Evolutionary conservation across 1,140 invertebrate species (phyloP).

Genomic region (Hyles vespertilio): DNA sequence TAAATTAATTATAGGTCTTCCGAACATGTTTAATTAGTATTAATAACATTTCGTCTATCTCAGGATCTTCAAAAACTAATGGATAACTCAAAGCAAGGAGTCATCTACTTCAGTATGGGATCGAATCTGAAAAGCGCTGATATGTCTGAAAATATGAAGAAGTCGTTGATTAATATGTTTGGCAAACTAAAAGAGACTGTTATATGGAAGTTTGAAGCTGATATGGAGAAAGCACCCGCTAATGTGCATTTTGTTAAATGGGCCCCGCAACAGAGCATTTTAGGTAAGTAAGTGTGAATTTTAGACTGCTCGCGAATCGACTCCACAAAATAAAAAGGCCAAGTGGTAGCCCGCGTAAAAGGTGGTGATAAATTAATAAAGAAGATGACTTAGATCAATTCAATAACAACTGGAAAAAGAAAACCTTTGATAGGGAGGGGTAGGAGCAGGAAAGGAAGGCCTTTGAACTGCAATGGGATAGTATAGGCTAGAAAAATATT

Average conservation of each 20-base stretch:
- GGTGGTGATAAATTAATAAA: too few relatives aligned
- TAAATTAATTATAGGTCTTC: too few relatives aligned
- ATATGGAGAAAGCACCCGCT: slow-evolving; percentile 64
- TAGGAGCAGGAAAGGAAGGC: too few relatives aligned
- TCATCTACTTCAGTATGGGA: slow-evolving; percentile 81
- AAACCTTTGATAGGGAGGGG: too few relatives aligned
- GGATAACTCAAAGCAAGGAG: slow-evolving; percentile 75
- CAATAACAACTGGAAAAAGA: too few relatives aligned
- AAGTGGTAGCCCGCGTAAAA: too few relatives aligned
- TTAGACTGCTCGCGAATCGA: too few relatives aligned
- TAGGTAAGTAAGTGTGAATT: slow-evolving; percentile 61
- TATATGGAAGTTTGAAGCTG: slow-evolving; percentile 82
- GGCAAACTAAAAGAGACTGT: slow-evolving; percentile 77
- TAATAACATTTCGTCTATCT: slow-evolving; percentile 8
- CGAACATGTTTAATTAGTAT: too few relatives aligned
- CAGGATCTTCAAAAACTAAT: slow-evolving; percentile 75
- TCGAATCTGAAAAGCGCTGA: slow-evolving; percentile 75
- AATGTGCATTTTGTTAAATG: slow-evolving; percentile 82
- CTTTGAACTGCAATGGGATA: too few relatives aligned
- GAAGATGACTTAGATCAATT: too few relatives aligned
- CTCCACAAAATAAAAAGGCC: too few relatives aligned
- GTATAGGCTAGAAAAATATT: too few relatives aligned
- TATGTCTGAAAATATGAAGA: slow-evolving; percentile 65
- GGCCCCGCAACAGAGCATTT: slow-evolving; percentile 82
- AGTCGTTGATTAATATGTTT: slow-evolving; percentile 74